Evolutionary conservation across 1,140 invertebrate species (phyloP), one percentile per base, ranked within the genome.

Genomic region (Euura lappo): DNA sequence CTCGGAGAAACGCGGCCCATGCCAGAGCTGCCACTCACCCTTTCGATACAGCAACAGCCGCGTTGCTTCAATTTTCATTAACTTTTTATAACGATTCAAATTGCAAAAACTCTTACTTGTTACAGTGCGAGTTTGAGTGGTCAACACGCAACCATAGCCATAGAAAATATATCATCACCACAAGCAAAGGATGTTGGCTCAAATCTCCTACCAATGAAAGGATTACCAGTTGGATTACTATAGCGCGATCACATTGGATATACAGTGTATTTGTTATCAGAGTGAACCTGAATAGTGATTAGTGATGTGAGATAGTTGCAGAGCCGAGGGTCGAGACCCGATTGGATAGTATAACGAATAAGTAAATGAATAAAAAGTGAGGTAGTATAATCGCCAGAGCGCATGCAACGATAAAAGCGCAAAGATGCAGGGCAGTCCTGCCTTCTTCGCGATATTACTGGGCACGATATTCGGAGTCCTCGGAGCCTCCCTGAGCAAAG

Each of bases 391-490:
- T 60, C n/a, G n/a, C 11, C 44, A n/a, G 44, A 47, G 8, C 69
- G 46, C 64, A 73, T 71, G 71, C 68, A 70, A 72, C 64, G 69
- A 73, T 68, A 75, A 69, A 73, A 74, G 76, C 66, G 65, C 67
- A 76, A 82, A 78, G 74, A 87, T 87, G 86, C 86, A 81, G 82
- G 85, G 85, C 76, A 86, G 83, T 75, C 85, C 86, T 82, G 86
- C 84, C 73, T 84, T 87, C 76, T 88, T 89, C 79, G 88, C 91
- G 75, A 85, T 91, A 76, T 86, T 93, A 51, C 87, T 93, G 77
- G 91, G 91, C 81, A 91, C 91, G 79, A 90, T 90, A 81, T 91
- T 93, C 84, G 90, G 91, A 70, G 91, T 92, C 69, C 87, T 93
- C 70, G 91, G 91, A 70, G 92, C 92, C 70, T 92, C 92, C 45